Base-by-base conservation (phyloP, 2,797 vertebrate species). In the Brachyrhaphis roseni region DNA sequence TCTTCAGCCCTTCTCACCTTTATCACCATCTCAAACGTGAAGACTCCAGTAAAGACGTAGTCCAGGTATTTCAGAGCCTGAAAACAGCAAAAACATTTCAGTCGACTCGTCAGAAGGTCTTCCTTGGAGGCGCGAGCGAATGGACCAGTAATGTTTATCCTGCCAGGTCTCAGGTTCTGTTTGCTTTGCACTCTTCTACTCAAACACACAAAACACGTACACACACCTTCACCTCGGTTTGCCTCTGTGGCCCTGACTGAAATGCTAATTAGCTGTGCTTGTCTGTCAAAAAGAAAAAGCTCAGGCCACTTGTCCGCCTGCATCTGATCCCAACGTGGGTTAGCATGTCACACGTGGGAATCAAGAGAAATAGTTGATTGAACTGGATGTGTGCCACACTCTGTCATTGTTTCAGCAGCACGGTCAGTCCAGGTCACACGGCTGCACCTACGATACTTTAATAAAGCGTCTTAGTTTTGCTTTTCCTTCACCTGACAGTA, bases 1-100 rank as follows among this genome's bases (percentile, higher is more conserved):
- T n/a, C 5, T 74, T 7, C 5, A 57, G 34, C 18, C 18, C 1
- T 11, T 36, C 95, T 97, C 92, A 99, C 98, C 98, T 99, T 99
- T 82, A 99, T 98, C 91, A 99, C 98, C 98, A 99, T 99, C 95
- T 99, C 98, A 85, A 99, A 99, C 16, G 98, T 99, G 88, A 99
- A 99, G 86, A 99, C 98, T 0, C 98, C 98, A 0, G 98, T 99
- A 78, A 99, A 99, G 78, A 99, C 97, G 78, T 99, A 99, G 93
- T 99, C 98, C 96, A 99, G 94, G 91, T 99, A 99, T 84, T 99
- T 99, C 77, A 99, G 96, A 86, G 97, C 97, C 98, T 99, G 85
- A 78, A 80, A 68, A 80, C 49, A 82, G 2, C 71, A 71, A 7
- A 70, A 68, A 34, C 20, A 79, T 41, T 15, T 72, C 39, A 84